These are phyloP conservation scores for Sitophilus oryzae DNA, from an alignment of 1,140 invertebrate species.

Conservation along the genomic window DNA sequence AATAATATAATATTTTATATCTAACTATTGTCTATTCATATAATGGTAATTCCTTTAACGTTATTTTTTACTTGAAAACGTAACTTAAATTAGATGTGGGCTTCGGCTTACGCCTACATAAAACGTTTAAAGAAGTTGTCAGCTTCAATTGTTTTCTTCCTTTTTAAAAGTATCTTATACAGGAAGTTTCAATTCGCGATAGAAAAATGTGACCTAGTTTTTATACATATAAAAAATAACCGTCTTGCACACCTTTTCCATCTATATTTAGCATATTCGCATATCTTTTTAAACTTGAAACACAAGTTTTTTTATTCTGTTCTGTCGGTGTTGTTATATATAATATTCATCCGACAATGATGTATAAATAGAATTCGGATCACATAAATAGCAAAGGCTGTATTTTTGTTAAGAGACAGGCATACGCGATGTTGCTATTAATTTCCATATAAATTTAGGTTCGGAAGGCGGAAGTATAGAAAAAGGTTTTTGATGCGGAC, in stretches of 20 bases:
- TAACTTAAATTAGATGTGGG: conserved; percentile 1
- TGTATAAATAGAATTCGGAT: background rate
- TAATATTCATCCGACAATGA: background rate
- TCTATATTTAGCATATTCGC: background rate
- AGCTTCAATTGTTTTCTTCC: background rate
- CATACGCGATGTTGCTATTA: background rate
- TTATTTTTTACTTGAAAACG: too few relatives aligned
- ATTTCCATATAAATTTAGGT: background rate
- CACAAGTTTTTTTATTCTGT: background rate
- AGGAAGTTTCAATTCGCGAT: background rate
- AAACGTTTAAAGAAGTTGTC: too few relatives aligned
- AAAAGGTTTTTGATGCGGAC: background rate
- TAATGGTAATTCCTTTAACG: too few relatives aligned
- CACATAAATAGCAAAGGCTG: background rate
- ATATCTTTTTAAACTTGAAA: background rate
- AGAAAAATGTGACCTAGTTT: too few relatives aligned
- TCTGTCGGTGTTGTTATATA: background rate
- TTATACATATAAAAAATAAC: too few relatives aligned
- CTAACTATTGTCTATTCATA: too few relatives aligned
- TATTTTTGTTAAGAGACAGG: background rate
- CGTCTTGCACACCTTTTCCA: background rate
- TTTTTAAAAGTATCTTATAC: too few relatives aligned
- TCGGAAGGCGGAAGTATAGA: background rate
- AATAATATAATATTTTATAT: too few relatives aligned
- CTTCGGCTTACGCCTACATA: too few relatives aligned